Evolutionary conservation across 2,888 invertebrate genomes (phyloP).

Genomic region (Xanthorhoe spadicearia): DNA sequence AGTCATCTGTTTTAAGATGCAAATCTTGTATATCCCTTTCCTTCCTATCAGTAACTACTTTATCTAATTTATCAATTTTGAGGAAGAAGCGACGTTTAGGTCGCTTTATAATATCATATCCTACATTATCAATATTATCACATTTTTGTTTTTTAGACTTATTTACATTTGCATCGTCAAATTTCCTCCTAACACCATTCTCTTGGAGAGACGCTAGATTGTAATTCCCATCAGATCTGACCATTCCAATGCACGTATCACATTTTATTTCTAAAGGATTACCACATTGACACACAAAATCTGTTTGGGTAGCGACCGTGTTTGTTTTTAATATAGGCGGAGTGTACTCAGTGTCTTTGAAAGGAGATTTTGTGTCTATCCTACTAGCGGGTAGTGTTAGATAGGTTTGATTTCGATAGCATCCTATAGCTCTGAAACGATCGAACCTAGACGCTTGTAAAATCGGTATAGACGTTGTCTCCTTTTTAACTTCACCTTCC

Average conservation of each 20-base stretch:
- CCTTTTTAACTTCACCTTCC: constrained; percentile 70
- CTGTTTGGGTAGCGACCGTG: constrained; percentile 75
- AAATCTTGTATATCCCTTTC: constrained; percentile 70
- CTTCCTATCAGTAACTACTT: constrained; percentile 68
- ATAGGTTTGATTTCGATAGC: constrained; percentile 78
- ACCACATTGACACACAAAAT: constrained; percentile 71
- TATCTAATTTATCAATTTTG: constrained; percentile 68
- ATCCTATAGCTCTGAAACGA: constrained; percentile 76
- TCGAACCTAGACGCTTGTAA: constrained; percentile 80
- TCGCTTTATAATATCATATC: constrained; percentile 66
- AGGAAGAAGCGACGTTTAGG: constrained; percentile 74
- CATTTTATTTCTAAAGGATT: constrained; percentile 60
- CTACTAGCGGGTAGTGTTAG: constrained; percentile 73
- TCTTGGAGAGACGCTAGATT: constrained; percentile 60
- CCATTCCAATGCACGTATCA: constrained; percentile 65
- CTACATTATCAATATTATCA: constrained; percentile 72
- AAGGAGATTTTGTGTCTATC: constrained; percentile 72
- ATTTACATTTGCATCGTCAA: constrained; percentile 58
- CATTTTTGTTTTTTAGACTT: constrained; percentile 79
- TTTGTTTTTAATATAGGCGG: constrained; percentile 69
- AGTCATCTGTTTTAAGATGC: constrained; percentile 70
- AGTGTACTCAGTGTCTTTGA: constrained; percentile 61
- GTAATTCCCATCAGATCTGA: constrained; percentile 74
- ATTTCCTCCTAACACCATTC: constrained; percentile 55
- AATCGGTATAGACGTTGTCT: constrained; percentile 79